Percentiles rank a stretch among this genome's conserved stretches.
Conservation (phyloP, 2,113 vertebrate genomes). For the Amphiprion percula region DNA sequence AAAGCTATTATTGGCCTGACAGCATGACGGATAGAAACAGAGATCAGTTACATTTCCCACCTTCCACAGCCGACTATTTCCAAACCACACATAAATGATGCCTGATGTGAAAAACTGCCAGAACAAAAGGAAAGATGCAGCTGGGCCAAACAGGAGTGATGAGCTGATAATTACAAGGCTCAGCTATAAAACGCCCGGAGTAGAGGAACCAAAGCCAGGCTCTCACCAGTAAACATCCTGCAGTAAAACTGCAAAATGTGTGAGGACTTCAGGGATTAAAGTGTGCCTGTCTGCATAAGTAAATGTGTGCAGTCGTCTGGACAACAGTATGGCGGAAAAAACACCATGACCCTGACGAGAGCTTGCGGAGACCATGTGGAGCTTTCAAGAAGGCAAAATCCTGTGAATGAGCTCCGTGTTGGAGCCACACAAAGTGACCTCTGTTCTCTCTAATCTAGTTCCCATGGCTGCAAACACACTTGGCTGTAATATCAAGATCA, state of each 20-base stretch:
- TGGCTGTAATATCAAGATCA: slow-evolving; percentile 52
- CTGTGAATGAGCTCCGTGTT: slow-evolving; percentile 66
- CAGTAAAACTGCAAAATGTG: slow-evolving; percentile 73
- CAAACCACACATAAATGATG: slow-evolving; percentile 19
- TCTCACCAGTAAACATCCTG: slow-evolving; percentile 77
- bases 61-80: slow-evolving; percentile 18
- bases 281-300: slow-evolving; percentile 10
- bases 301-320: slow-evolving; percentile 9
- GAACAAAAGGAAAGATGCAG: slow-evolving; percentile 51
- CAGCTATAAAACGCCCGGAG: slow-evolving; percentile 53
- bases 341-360: slow-evolving; percentile 25
- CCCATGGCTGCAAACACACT: slow-evolving; percentile 60
- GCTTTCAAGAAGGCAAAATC: slow-evolving; percentile 54
- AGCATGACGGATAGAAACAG: slow-evolving; percentile 17
- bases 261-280: slow-evolving; percentile 48
- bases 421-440: slow-evolving; percentile 73
- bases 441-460: slow-evolving; percentile 78
- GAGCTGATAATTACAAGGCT: slow-evolving; percentile 72
- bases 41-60: slow-evolving; percentile 11
- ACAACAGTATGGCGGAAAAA: slow-evolving; percentile 26
- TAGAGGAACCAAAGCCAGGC: slow-evolving; percentile 34
- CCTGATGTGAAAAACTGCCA: slow-evolving; percentile 18
- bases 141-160: slow-evolving; percentile 34
- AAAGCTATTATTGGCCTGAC: slow-evolving; percentile 49
- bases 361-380: slow-evolving; percentile 60